Percentiles rank a stretch among this genome's conserved stretches.
Evolutionary conservation across 2,113 vertebrate species (phyloP).

Genomic region (Orthonyx spaldingii): DNA sequence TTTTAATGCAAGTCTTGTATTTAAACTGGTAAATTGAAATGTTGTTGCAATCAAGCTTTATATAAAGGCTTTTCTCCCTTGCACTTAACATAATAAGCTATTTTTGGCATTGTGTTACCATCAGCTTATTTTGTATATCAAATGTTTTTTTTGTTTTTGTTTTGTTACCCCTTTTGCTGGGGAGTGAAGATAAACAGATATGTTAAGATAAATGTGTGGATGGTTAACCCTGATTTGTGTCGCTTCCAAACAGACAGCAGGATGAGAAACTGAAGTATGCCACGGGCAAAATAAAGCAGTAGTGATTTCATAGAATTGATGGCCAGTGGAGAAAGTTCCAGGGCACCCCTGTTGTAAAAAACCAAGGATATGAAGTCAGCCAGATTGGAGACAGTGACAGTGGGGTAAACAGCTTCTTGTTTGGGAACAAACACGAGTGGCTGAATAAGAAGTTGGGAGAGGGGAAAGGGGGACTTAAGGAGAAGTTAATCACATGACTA

Average conservation of each 20-base stretch:
- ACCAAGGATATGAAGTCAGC: background rate
- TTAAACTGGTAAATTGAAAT: slow-evolving; percentile 81
- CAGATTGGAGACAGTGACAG: background rate
- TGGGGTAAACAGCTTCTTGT: background rate
- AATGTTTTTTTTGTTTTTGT: background rate
- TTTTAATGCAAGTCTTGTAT: slow-evolving; percentile 88
- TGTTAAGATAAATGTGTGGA: background rate
- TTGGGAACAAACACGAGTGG: background rate
- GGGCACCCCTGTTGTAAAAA: fast-evolving
- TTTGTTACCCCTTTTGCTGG: slow-evolving; percentile 67
- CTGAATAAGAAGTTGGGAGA: background rate
- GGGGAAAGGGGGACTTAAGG: background rate
- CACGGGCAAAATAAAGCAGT: background rate
- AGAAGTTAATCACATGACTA: background rate
- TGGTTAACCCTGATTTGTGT: background rate
- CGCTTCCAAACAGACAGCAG: background rate
- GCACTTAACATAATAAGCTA: slow-evolving; percentile 87
- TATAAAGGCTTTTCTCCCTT: slow-evolving; percentile 83
- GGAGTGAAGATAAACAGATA: slow-evolving; percentile 67
- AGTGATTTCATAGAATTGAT: background rate
- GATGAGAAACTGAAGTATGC: background rate
- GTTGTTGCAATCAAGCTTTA: slow-evolving; percentile 84
- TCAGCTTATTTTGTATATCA: slow-evolving; percentile 79
- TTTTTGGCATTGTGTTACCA: slow-evolving; percentile 84
- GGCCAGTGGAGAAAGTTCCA: background rate